Percentiles rank a stretch among this genome's conserved stretches.
Evolutionary conservation across 2,888 invertebrate species (phyloP).

Genomic region (Gordius sp.): DNA sequence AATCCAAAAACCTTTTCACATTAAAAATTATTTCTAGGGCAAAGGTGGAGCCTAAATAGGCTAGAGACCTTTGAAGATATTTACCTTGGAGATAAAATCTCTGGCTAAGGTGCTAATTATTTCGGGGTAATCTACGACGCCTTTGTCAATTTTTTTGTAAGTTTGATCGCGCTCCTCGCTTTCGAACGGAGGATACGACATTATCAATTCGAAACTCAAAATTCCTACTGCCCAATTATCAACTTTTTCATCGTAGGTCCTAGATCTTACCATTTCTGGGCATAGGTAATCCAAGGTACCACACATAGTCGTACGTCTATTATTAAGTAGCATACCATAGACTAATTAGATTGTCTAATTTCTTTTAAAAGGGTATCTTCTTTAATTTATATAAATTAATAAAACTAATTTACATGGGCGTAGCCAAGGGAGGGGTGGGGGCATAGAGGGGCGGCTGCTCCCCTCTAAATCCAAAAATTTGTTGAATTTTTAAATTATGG

Average conservation of each 20-base stretch:
- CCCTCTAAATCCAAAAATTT: too few species aligned
- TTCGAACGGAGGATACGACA: conserved; percentile 74
- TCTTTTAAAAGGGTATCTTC: too few species aligned
- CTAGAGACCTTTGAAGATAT: not conserved
- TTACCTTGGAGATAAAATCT: conserved; percentile 14
- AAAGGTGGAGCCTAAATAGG: too few species aligned
- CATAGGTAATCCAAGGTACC: conserved; percentile 82
- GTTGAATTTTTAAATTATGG: too few species aligned
- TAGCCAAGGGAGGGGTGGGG: too few species aligned
- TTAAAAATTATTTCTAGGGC: too few species aligned
- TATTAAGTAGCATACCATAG: too few species aligned
- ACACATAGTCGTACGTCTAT: conserved; percentile 58
- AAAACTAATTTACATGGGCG: too few species aligned
- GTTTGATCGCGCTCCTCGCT: not conserved
- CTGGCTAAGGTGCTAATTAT: not conserved
- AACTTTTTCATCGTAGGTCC: conserved; percentile 47
- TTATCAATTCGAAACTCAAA: conserved; percentile 64
- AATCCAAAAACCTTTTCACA: too few species aligned
- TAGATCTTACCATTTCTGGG: conserved; percentile 71
- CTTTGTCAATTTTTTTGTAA: not conserved
- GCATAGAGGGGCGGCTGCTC: too few species aligned
- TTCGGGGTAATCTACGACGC: not conserved
- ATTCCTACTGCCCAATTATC: conserved; percentile 88
- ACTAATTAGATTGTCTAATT: too few species aligned
- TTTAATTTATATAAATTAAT: too few species aligned